Evolutionary conservation across 2,113 vertebrate species (phyloP).

Genomic region (Buteo buteo): DNA sequence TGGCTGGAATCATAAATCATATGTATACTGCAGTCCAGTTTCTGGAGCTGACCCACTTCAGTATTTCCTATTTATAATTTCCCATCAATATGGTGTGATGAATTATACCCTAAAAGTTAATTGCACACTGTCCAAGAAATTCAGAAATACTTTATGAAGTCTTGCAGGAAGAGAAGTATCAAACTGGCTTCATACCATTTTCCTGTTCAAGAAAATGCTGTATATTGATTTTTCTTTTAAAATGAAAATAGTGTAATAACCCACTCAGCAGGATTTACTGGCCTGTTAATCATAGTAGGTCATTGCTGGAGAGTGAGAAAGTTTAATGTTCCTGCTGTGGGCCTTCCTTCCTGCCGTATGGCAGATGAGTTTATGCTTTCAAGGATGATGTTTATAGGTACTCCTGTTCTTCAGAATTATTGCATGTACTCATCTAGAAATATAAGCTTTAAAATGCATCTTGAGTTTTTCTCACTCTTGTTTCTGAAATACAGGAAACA

Average conservation of each 20-base stretch:
- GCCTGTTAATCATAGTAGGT: neutral
- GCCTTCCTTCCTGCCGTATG: slow-evolving; percentile 1
- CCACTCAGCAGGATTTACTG: slow-evolving; percentile 42
- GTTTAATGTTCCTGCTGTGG: slow-evolving; percentile 19
- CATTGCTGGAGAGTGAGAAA: neutral
- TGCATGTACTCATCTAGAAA: neutral
- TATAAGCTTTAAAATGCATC: neutral
- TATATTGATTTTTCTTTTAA: slow-evolving; percentile 44
- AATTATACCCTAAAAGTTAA: neutral
- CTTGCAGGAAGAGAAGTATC: neutral
- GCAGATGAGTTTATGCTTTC: neutral
- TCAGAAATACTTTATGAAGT: slow-evolving; percentile 12
- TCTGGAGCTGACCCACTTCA: neutral
- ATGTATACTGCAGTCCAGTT: neutral
- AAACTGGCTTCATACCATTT: neutral
- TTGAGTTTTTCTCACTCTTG: neutral
- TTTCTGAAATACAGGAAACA: neutral
- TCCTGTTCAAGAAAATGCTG: slow-evolving; percentile 4
- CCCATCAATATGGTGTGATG: neutral
- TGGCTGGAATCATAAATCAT: neutral
- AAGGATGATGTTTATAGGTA: neutral
- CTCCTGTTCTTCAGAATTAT: neutral
- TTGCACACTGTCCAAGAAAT: slow-evolving; percentile 13
- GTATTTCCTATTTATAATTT: neutral
- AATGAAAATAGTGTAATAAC: slow-evolving; percentile 31